Percentiles rank a stretch among this genome's conserved stretches.
Evolutionary conservation across 2,888 invertebrate genomes (phyloP).

Genomic region (Sturmia bella): DNA sequence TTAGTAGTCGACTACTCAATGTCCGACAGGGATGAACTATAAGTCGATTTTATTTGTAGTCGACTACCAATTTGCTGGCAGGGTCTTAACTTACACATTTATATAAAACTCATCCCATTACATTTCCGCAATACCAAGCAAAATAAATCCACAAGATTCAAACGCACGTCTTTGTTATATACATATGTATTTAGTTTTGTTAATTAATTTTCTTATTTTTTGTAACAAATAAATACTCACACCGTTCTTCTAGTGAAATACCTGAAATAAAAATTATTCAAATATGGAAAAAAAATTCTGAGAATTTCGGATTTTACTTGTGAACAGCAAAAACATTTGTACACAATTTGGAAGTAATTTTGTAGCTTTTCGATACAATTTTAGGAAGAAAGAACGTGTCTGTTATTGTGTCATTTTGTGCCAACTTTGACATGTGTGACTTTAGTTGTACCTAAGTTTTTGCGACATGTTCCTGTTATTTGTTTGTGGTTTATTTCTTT

Average conservation of each 20-base stretch:
- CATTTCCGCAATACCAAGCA: too few relatives aligned
- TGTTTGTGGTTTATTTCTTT: conserved; percentile 37
- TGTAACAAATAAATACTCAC: not conserved
- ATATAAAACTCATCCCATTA: too few relatives aligned
- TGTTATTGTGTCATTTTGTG: conserved; percentile 78
- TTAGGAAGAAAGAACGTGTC: conserved; percentile 38
- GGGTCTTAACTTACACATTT: too few relatives aligned
- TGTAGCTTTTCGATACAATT: conserved; percentile 5
- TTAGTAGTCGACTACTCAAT: too few relatives aligned
- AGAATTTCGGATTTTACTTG: conserved; percentile 21
- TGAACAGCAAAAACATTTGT: conserved; percentile 12
- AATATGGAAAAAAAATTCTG: too few relatives aligned
- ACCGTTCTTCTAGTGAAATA: not conserved
- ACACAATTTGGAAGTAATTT: conserved; percentile 26
- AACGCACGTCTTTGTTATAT: too few relatives aligned
- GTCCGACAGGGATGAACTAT: too few relatives aligned
- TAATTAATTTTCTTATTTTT: not conserved
- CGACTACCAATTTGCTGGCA: too few relatives aligned
- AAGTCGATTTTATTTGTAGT: too few relatives aligned
- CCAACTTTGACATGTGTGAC: conserved; percentile 80
- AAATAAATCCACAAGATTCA: too few relatives aligned
- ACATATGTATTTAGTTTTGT: too few relatives aligned
- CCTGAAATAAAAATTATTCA: too few relatives aligned
- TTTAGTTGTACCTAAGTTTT: conserved; percentile 72
- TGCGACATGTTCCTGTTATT: conserved; percentile 67